phyloP scores from a whole-genome alignment of 2,113 vertebrate species.

The Pantherophis guttatus region DNA sequence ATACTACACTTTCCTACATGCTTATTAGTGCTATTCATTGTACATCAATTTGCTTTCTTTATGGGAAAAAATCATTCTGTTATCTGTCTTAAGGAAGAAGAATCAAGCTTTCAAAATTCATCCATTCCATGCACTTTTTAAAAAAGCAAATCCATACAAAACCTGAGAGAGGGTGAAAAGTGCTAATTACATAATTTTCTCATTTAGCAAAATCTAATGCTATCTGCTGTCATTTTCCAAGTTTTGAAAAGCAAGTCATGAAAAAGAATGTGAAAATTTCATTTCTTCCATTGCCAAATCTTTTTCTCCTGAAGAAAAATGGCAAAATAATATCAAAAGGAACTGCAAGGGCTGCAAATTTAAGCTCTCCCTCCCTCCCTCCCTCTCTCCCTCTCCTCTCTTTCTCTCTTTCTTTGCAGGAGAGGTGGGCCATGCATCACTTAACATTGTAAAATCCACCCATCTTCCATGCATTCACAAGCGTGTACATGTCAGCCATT shows the following conservation, averaged over 20 bases:
- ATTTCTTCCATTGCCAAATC: neutral
- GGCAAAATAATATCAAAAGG: neutral
- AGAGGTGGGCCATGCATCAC: neutral
- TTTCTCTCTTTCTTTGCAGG: neutral
- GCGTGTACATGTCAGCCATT: constrained; percentile 57
- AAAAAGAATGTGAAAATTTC: neutral
- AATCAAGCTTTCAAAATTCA: constrained; percentile 17
- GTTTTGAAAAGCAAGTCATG: neutral
- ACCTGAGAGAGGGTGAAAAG: neutral
- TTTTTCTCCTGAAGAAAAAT: constrained; percentile 19
- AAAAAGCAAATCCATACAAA: constrained; percentile 13
- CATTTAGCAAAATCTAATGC: constrained; percentile 9
- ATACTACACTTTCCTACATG: neutral
- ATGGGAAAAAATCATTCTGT: neutral
- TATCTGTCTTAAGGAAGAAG: neutral
- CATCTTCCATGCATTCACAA: constrained; percentile 21
- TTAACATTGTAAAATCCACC: constrained; percentile 45
- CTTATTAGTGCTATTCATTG: neutral
- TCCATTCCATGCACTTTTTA: neutral
- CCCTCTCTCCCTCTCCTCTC: neutral
- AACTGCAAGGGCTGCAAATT: neutral
- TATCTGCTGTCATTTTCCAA: rapidly evolving
- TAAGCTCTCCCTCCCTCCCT: neutral
- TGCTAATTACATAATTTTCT: constrained; percentile 20
- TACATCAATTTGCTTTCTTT: constrained; percentile 16